A percentile compares a stretch with the other conserved stretches of the same genome.
Conservation (phyloP, 2,888 invertebrate genomes). For the Eupithecia vulgata region DNA sequence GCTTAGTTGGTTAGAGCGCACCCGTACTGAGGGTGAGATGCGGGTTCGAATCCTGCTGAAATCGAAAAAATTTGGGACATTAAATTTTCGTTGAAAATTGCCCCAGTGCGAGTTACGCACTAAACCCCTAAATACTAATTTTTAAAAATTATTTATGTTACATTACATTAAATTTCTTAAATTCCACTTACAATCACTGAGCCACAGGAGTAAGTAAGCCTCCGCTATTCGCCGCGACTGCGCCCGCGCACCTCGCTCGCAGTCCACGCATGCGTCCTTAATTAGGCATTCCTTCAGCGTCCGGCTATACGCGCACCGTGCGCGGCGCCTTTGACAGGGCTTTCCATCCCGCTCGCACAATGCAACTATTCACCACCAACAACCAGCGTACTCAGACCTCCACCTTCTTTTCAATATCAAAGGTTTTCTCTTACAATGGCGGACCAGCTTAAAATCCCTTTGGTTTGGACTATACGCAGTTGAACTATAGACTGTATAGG, state of each 20-base stretch:
- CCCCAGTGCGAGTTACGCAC: no score
- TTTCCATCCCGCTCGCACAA: slow-evolving; percentile 73
- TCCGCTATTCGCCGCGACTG: slow-evolving; percentile 39
- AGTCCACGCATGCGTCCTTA: slow-evolving; percentile 82
- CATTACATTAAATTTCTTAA: no score
- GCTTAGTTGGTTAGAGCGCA: no score
- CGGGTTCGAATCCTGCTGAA: no score
- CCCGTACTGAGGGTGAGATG: no score
- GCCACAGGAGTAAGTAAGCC: neutral
- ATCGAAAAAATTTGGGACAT: no score
- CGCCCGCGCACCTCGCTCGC: slow-evolving; percentile 45
- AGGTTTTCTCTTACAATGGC: slow-evolving; percentile 55
- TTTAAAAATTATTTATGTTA: no score
- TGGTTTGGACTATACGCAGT: slow-evolving; percentile 34
- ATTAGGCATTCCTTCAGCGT: slow-evolving; percentile 82
- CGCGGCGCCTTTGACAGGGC: slow-evolving; percentile 75
- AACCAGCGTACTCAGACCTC: slow-evolving; percentile 52
- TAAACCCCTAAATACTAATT: no score
- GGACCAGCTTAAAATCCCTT: slow-evolving; percentile 52
- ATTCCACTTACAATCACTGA: no score
- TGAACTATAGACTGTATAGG: neutral
- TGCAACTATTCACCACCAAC: slow-evolving; percentile 74
- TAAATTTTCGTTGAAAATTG: no score
- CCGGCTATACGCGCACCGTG: slow-evolving; percentile 74
- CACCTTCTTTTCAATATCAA: slow-evolving; percentile 73